Evolutionary conservation across 2,888 invertebrate genomes (phyloP), one percentile per base, ranked within the genome.

Genomic region (Dendrolimus pini): DNA sequence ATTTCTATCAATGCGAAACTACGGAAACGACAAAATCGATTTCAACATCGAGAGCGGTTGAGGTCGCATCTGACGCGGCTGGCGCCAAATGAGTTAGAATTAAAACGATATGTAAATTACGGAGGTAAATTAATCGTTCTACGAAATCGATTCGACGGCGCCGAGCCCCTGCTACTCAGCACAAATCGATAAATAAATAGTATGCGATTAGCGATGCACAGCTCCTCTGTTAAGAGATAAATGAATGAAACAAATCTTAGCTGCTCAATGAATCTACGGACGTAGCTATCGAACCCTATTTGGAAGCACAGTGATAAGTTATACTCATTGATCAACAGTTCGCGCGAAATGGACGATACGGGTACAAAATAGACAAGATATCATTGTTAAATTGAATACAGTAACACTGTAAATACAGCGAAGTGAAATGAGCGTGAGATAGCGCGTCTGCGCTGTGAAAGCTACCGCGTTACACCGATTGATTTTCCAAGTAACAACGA

Each of bases 71-170:
- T 56, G 78, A 68, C 78, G 69, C 81, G 77, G 85, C 83, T 85
- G 85, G 85, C 85, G 87, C 85, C 83, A 83, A 84, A 85, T 84
- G 85, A 75, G 80, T 81, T 82, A 81, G 75, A 87, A 87, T 89
- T 85, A 86, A 88, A 87, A 82, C 83, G 78, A 82, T 86, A 89
- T 89, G 88, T 84, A 89, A 89, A 89, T 89, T 76, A 78, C 70
- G 68, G 73, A 68, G 74, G 75, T 77, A 83, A 81, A 86, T 84
- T 84, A 87, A 86, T 86, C 83, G 83, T 78, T 75, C 75, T 71
- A 71, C 74, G 83, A 83, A 85, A 81, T 83, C 83, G 82, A 82
- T 71, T 79, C 77, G 86, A 83, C 81, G 77, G 80, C 75, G 74
- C 74, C 82, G 78, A 78, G 77, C 79, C 60, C 65, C 74, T 68